phyloP scores from a whole-genome alignment of 2,888 invertebrate genomes.

The Drosophila longiperda region DNA sequence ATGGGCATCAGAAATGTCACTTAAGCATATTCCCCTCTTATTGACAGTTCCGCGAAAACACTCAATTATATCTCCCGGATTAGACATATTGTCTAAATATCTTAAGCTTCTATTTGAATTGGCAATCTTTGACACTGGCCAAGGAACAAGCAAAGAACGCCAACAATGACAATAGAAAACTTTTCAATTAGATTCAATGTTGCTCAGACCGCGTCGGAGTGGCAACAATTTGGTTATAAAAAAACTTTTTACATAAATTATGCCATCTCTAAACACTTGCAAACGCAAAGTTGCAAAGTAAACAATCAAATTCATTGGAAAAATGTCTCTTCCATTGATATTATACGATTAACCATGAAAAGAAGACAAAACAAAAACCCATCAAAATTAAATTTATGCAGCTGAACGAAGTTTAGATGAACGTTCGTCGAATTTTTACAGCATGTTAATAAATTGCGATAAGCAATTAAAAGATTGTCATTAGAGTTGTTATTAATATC shows the following conservation, averaged over 20 bases:
- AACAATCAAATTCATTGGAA: slow-evolving; percentile 72
- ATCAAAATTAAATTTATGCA: slow-evolving; percentile 54
- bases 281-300: slow-evolving; percentile 55
- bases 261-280: slow-evolving; percentile 62
- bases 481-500: background rate
- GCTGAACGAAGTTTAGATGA: slow-evolving; percentile 11
- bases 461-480: slow-evolving; percentile 1
- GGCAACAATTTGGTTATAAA: slow-evolving; percentile 60
- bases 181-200: slow-evolving; percentile 61
- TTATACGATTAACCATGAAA: slow-evolving; percentile 56
- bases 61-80: slow-evolving; percentile 25
- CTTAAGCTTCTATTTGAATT: slow-evolving; percentile 25
- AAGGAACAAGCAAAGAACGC: slow-evolving; percentile 1
- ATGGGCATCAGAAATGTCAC: slow-evolving; percentile 7
- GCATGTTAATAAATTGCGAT: background rate
- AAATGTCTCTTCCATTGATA: slow-evolving; percentile 41
- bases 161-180: slow-evolving; percentile 30
- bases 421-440: background rate
- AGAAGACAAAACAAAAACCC: slow-evolving; percentile 20
- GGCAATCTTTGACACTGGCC: slow-evolving; percentile 37
- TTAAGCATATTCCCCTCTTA: background rate
- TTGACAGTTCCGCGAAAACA: background rate
- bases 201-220: slow-evolving; percentile 1
- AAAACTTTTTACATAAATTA: slow-evolving; percentile 73
- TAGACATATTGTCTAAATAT: slow-evolving; percentile 17